Evolutionary conservation across 2,113 vertebrate species (phyloP).

Genomic region (Poeciliopsis retropinna): DNA sequence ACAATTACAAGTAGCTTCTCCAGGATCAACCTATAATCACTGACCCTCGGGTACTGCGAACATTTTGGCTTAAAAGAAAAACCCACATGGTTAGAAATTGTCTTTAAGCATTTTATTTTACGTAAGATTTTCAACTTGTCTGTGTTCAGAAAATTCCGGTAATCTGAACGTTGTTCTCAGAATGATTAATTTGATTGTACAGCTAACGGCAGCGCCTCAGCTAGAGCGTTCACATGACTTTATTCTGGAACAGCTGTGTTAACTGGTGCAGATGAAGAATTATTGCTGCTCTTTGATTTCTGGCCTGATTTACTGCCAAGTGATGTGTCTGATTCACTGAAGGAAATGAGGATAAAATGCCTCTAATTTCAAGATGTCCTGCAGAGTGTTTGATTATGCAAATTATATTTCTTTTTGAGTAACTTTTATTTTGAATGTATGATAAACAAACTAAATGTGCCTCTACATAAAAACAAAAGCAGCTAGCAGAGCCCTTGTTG

Average conservation of each 20-base stretch:
- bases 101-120: not conserved
- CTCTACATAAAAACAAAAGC: not conserved
- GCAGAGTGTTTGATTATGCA: constrained; percentile 3
- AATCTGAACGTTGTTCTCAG: not conserved
- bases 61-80: not conserved
- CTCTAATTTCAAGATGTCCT: constrained; percentile 4
- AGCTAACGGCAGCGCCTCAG: not conserved
- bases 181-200: not conserved
- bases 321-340: not conserved
- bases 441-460: not conserved
- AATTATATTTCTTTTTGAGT: not conserved
- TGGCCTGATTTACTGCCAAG: constrained; percentile 5
- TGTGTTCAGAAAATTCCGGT: not conserved
- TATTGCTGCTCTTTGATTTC: constrained; percentile 22
- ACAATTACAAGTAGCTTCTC: not conserved
- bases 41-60: too few species aligned
- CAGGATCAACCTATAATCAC: not conserved
- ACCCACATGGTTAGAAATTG: not conserved
- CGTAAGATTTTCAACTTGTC: not conserved
- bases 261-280: not conserved
- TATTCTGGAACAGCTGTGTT: not conserved
- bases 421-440: not conserved
- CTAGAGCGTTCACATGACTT: not conserved
- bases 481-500: not conserved
- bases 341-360: constrained; percentile 9